These are phyloP conservation scores for Cydia splendana DNA, from an alignment of 1,140 invertebrate species.

Conservation along the genomic window DNA sequence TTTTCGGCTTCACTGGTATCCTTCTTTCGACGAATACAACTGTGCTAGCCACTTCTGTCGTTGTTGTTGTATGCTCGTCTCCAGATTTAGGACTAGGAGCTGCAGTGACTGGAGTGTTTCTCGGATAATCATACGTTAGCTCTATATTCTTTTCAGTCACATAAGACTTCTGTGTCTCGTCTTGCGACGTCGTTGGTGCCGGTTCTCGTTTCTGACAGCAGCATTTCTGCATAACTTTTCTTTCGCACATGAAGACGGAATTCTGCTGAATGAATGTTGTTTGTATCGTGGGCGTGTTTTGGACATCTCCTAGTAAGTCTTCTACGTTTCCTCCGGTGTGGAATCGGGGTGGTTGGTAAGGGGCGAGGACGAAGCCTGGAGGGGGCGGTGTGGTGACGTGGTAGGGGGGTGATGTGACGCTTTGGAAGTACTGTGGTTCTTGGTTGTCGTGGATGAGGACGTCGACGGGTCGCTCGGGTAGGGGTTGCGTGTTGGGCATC, in stretches of 20 bases:
- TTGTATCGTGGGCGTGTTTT: constrained; percentile 62
- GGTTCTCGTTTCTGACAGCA: constrained; percentile 67
- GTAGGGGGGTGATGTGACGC: constrained; percentile 63
- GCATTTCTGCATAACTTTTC: constrained; percentile 70
- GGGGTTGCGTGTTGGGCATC: constrained; percentile 46
- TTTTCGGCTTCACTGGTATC: constrained; percentile 69
- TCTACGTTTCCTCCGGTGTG: constrained; percentile 75
- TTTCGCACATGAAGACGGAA: constrained; percentile 77
- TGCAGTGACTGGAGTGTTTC: constrained; percentile 62
- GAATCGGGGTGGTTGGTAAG: constrained; percentile 66
- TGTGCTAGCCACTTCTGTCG: constrained; percentile 77
- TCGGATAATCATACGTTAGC: constrained; percentile 76
- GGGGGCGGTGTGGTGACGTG: constrained; percentile 62
- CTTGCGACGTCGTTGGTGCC: constrained; percentile 42
- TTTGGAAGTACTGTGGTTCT: constrained; percentile 69
- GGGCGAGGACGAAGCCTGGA: constrained; percentile 67
- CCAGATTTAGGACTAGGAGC: constrained; percentile 59
- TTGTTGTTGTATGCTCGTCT: constrained; percentile 70
- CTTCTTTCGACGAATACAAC: constrained; percentile 77
- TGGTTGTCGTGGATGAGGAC: constrained; percentile 69
- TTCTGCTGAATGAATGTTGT: constrained; percentile 72
- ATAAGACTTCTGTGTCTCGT: constrained; percentile 56
- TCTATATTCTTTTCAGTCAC: constrained; percentile 79
- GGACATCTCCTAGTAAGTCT: constrained; percentile 73
- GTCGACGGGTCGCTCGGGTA: constrained; percentile 64